Base-by-base conservation (phyloP, 2,113 vertebrate genomes). In the Cryptomyrus ogoouensis region DNA sequence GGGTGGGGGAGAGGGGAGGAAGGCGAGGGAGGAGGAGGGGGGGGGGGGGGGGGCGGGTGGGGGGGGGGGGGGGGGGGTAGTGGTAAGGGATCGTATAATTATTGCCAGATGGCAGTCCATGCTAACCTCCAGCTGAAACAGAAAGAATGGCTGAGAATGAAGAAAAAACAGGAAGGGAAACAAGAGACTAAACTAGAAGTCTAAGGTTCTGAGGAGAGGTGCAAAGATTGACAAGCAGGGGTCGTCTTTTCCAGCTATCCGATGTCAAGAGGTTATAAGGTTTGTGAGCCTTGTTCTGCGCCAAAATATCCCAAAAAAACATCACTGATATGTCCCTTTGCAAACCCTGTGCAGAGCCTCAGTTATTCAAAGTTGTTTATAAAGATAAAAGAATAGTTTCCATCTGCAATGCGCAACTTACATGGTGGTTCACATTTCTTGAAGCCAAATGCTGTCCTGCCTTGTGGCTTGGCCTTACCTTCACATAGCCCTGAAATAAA, bases 81-180 rank as follows among this genome's bases (percentile, higher is more conserved):
- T 1, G 58, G 83, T 58, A 10, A 58, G 49, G 46, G 62, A 47
- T n/a, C 27, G 7, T 91, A 85, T 89, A 93, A 93, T 90, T 66
- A 86, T 44, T 80, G 89, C 91, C 92, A 93, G 91, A 93, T 93
- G 92, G 50, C 58, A 42, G 52, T 50, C 52, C 46, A 88, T 58
- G 46, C 27, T 89, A 86, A 39, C 44, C 47, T 62, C 87, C 35
- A 80, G 24, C 0, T 0, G 62, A 1, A 17, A 19, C 39, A 24
- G 5, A 42, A 27, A 39, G 50, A 46, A 50, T 44, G 58, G 74
- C 62, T 31, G n/a, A 93, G 47, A 44, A 84, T 84, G 44, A 84
- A 19, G 74, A 19, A 5, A 50, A 9, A 85, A 15, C 19, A 85
- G 17, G 21, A 47, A 13, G 10, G 24, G 2, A 46, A n/a, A 50